Percentiles rank a stretch among this genome's conserved stretches.
Evolutionary conservation across 1,140 invertebrate genomes (phyloP).

Genomic region (Leguminivora glycinivorella): DNA sequence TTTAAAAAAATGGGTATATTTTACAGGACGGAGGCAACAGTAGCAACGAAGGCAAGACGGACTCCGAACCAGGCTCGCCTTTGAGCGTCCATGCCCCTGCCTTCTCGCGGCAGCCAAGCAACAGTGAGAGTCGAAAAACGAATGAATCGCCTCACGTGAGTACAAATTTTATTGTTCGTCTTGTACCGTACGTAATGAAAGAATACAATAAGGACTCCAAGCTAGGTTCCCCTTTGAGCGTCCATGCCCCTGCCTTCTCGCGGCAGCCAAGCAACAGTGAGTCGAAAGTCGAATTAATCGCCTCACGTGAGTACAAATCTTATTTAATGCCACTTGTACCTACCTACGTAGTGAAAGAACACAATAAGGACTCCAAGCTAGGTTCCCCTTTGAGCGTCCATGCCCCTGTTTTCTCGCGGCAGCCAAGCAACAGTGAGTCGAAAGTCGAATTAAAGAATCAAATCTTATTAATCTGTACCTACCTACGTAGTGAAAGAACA

Average conservation of each 20-base stretch:
- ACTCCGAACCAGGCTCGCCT: constrained; percentile 67
- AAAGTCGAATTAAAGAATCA: constrained; percentile 58
- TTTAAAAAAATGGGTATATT: not conserved
- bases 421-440: constrained; percentile 63
- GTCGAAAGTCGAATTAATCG: constrained; percentile 59
- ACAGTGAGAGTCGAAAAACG: constrained; percentile 61
- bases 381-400: constrained; percentile 62
- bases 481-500: too few relatives aligned
- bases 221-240: constrained; percentile 61
- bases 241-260: constrained; percentile 60
- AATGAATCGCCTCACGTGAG: constrained; percentile 61
- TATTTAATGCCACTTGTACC: too few relatives aligned
- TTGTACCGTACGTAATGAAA: too few relatives aligned
- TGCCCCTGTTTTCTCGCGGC: constrained; percentile 60
- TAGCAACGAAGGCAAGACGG: constrained; percentile 67
- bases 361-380: constrained; percentile 66
- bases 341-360: too few relatives aligned
- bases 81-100: constrained; percentile 58
- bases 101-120: constrained; percentile 65
- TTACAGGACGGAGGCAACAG: constrained; percentile 64
- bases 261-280: constrained; percentile 63
- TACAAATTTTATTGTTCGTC: too few relatives aligned
- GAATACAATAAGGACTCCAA: constrained; percentile 68
- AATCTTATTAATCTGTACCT: too few relatives aligned
- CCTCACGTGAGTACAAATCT: constrained; percentile 61